A percentile compares a stretch with the other conserved stretches of the same genome.
phyloP scores from a whole-genome alignment of 2,113 vertebrate species.

The Aythya baeri region DNA sequence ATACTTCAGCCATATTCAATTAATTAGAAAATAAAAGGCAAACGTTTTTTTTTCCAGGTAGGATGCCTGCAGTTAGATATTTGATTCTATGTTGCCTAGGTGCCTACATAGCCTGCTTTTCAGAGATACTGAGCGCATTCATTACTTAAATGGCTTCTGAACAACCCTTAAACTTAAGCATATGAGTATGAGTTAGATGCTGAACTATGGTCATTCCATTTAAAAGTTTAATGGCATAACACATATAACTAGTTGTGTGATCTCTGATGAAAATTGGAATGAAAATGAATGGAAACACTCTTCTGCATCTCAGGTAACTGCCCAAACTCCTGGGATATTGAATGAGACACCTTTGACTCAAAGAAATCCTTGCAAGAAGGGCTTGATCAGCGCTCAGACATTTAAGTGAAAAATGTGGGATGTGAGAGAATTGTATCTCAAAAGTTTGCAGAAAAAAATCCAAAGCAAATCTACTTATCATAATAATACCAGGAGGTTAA shows the following conservation, averaged over 20 bases:
- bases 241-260: not conserved
- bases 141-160: not conserved
- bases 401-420: not conserved
- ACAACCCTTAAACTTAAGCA: not conserved
- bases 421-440: not conserved
- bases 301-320: not conserved
- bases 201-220: not conserved
- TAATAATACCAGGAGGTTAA: not conserved
- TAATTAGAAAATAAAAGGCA: not conserved
- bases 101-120: not conserved
- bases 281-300: not conserved
- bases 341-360: not conserved
- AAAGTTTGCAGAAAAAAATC: not conserved
- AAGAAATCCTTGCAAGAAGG: not conserved
- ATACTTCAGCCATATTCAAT: not conserved
- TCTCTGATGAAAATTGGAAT: not conserved
- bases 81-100: not conserved
- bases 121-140: not conserved
- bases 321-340: not conserved
- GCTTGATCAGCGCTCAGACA: not conserved
- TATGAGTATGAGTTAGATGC: not conserved
- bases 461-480: not conserved
- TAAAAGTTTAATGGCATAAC: not conserved
- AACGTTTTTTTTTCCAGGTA: not conserved
- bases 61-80: not conserved